Base-by-base conservation (phyloP, 2,113 vertebrate species). In the Pedionomus torquatus region DNA sequence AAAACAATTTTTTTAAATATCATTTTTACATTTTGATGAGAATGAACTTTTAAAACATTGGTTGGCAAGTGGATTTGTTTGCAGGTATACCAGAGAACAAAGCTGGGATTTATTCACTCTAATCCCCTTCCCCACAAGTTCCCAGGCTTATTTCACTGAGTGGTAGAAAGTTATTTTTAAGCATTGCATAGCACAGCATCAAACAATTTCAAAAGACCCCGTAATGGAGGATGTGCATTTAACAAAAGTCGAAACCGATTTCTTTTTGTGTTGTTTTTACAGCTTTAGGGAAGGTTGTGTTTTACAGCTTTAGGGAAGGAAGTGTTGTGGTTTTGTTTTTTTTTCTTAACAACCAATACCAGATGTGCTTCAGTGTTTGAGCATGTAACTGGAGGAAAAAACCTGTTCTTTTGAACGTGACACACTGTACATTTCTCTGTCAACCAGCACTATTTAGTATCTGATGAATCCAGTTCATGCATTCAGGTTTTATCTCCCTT, bases 31-130 rank as follows among this genome's bases (percentile, higher is more conserved):
- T 93, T 90, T 95, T 86, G 25, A 86, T 77, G 83, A 83, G 76
- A 89, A 86, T 0, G 5, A 86, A 69, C 51, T 95, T 95, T 88
- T 88, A 87, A 87, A 87, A 44, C 77, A 74, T 58, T 26, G 5
- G 16, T 86, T 82, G 60, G 35, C 69, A 51, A 84, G 57, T 12
- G 11, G 41, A 44, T 94, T 93, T 95, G 54, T 88, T 93, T 86
- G 66, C 90, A 90, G 85, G 66, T 92, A 16, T 86, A 86, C 37
- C 58, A 88, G 88, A 92, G 88, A 87, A 83, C 83, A 90, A 79
- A 93, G 81, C 61, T 76, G 58, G 93, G 80, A 75, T 64, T 92
- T 91, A 64, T 70, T 87, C 35, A 39, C 51, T 49, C 83, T 71
- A 61, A 77, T 87, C 57, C 68, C 37, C 41, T 49, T 70, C 48